Conservation (phyloP, 2,797 vertebrate species). For the Falco peregrinus region DNA sequence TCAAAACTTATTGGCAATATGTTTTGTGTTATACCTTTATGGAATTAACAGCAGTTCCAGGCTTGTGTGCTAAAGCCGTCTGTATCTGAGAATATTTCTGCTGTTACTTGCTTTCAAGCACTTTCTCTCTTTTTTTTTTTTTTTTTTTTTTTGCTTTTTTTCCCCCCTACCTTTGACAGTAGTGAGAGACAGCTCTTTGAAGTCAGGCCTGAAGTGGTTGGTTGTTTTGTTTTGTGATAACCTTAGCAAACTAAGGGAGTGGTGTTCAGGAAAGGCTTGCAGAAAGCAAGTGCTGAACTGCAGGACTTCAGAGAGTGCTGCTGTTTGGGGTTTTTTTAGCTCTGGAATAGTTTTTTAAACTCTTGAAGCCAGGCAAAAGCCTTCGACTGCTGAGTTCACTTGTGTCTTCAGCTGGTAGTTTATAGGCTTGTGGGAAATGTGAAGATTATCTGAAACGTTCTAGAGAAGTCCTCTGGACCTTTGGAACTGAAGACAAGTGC, state of each 20-base stretch:
- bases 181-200: neutral
- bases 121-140: no score
- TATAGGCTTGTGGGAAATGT: neutral
- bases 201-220: neutral
- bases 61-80: neutral
- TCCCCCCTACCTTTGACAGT: neutral
- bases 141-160: neutral
- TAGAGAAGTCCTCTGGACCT: neutral
- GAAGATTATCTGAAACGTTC: neutral
- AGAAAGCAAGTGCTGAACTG: neutral
- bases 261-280: neutral
- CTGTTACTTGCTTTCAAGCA: neutral
- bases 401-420: neutral
- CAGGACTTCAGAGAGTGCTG: neutral
- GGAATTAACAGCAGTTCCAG: neutral
- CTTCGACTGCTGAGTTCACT: neutral
- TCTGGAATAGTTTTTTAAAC: neutral
- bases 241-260: neutral
- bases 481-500: neutral
- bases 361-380: neutral
- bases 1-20: neutral
- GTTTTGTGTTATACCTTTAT: neutral
- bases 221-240: neutral
- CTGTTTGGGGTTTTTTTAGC: neutral
- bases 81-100: neutral